Conservation (phyloP, 2,888 invertebrate genomes). For the Ormyrus labotus region DNA sequence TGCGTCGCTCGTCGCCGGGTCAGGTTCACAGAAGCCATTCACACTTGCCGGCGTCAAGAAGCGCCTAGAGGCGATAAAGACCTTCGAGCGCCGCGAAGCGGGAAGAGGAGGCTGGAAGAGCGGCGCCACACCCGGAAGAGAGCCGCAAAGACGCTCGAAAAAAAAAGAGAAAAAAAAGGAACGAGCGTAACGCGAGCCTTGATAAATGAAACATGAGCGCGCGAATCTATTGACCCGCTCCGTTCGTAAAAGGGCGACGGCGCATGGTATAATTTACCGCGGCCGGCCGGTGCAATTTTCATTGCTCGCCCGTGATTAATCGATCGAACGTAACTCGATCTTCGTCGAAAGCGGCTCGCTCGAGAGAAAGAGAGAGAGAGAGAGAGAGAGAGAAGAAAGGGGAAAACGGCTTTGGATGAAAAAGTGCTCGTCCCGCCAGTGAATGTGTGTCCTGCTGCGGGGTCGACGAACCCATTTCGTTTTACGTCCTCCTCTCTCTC, state of each 20-base stretch:
- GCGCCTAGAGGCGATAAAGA: constrained; percentile 67
- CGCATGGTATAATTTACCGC: too few relatives aligned
- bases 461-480: constrained; percentile 60
- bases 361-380: neutral
- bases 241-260: constrained; percentile 8
- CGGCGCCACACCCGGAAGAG: neutral
- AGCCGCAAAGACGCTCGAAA: neutral
- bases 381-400: neutral
- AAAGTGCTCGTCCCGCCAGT: neutral
- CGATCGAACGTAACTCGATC: too few relatives aligned
- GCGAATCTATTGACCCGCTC: neutral
- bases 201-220: constrained; percentile 30
- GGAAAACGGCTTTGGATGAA: neutral
- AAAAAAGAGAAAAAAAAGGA: constrained; percentile 18
- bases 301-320: too few relatives aligned
- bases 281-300: too few relatives aligned
- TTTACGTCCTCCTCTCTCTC: constrained; percentile 27
- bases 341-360: neutral
- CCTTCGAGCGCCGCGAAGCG: constrained; percentile 7
- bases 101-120: constrained; percentile 28
- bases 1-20: constrained; percentile 59
- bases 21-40: constrained; percentile 69
- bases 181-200: neutral
- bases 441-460: constrained; percentile 23
- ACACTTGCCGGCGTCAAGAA: constrained; percentile 66